A percentile compares a stretch with the other conserved stretches of the same genome.
These are phyloP conservation scores for Chalcosyrphus nemorum DNA, from an alignment of 2,888 invertebrate species.

Conservation along the genomic window DNA sequence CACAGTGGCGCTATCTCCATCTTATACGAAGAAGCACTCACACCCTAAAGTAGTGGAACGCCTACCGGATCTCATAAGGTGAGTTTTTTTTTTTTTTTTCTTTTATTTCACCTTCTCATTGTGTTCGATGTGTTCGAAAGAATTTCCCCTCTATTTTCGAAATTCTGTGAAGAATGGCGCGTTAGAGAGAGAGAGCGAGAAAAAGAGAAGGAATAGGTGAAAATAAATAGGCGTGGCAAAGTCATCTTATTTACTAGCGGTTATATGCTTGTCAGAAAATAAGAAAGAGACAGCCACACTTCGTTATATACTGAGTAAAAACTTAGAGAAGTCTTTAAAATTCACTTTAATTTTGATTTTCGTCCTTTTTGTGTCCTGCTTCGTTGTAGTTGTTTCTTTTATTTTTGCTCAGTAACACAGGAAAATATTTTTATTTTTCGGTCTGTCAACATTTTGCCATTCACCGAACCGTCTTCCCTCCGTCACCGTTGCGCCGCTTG, in stretches of 20 bases:
- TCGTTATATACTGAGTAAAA: conserved; percentile 26
- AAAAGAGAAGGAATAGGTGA: conserved; percentile 1
- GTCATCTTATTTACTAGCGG: conserved; percentile 43
- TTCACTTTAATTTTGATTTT: conserved; percentile 73
- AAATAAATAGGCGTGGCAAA: conserved; percentile 45
- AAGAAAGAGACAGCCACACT: conserved; percentile 32
- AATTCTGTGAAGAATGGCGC: conserved; percentile 18
- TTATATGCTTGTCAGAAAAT: conserved; percentile 8
- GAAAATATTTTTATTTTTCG: conserved; percentile 73
- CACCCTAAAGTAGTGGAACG: conserved; percentile 82
- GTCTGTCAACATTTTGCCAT: conserved; percentile 71
- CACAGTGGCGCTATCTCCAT: conserved; percentile 82
- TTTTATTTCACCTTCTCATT: conserved; percentile 61
- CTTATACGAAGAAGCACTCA: conserved; percentile 81
- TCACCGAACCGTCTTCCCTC: background rate
- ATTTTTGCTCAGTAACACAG: conserved; percentile 69
- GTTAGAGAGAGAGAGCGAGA: conserved; percentile 5
- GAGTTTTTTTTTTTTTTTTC: conserved; percentile 75
- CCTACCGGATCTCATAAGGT: conserved; percentile 82
- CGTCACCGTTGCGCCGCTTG: background rate
- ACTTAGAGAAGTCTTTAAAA: conserved; percentile 61
- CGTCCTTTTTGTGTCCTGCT: conserved; percentile 64
- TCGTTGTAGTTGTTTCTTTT: conserved; percentile 52
- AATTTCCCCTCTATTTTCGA: conserved; percentile 42
- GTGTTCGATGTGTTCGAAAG: background rate